Evolutionary conservation across 2,797 vertebrate species (phyloP).

Genomic region (Siniperca scherzeri): DNA sequence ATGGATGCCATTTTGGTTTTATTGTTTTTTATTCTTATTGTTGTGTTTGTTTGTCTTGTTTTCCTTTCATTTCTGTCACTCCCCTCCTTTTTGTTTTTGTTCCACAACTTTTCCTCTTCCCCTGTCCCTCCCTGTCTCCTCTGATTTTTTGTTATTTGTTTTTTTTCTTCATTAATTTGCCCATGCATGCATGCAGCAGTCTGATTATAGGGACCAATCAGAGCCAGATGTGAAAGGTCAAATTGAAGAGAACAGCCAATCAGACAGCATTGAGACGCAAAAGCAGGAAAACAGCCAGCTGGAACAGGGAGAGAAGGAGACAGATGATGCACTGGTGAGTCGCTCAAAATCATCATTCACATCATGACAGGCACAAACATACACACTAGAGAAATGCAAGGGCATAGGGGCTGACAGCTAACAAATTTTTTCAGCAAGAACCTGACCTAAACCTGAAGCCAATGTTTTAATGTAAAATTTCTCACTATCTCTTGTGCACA

Average conservation of each 20-base stretch:
- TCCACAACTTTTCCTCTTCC: constrained; percentile 68
- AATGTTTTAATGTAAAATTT: constrained; percentile 1
- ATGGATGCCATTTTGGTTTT: constrained; percentile 84
- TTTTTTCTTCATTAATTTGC: constrained; percentile 87
- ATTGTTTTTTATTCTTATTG: constrained; percentile 78
- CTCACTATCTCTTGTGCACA: background rate
- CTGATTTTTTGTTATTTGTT: constrained; percentile 73
- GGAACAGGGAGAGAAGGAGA: constrained; percentile 86
- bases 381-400: background rate
- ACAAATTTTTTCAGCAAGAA: background rate
- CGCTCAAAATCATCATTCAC: constrained; percentile 6
- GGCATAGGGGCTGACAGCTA: background rate
- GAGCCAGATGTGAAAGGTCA: constrained; percentile 83
- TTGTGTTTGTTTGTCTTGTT: constrained; percentile 79
- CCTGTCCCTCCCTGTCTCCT: constrained; percentile 80
- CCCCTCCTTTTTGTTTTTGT: constrained; percentile 33
- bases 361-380: background rate
- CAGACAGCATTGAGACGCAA: constrained; percentile 81
- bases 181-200: constrained; percentile 94
- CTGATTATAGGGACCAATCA: constrained; percentile 93
- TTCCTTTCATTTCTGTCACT: constrained; percentile 53
- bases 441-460: background rate
- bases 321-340: constrained; percentile 87
- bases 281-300: constrained; percentile 83
- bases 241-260: constrained; percentile 81